Conservation (phyloP, 2,797 vertebrate species). For the Trichosurus vulpecula region DNA sequence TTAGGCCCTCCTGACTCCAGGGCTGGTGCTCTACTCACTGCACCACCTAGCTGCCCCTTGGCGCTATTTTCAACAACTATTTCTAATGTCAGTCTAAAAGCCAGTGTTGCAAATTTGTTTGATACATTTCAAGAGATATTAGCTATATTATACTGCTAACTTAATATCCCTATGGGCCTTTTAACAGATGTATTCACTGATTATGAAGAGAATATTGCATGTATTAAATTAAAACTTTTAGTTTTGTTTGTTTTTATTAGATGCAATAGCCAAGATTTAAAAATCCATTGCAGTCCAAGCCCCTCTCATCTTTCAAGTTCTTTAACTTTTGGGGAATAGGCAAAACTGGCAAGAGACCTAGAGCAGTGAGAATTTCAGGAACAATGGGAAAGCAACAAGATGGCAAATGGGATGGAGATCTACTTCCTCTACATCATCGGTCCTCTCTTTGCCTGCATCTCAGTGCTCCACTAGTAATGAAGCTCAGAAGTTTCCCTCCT, state of each 20-base stretch:
- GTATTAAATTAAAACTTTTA: conserved; percentile 57
- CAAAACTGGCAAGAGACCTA: not conserved
- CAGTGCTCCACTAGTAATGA: not conserved
- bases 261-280: conserved; percentile 56
- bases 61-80: conserved; percentile 55
- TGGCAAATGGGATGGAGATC: not conserved
- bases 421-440: not conserved
- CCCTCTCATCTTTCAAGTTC: not conserved
- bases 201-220: conserved; percentile 59
- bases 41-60: too few species aligned
- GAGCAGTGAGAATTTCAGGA: not conserved
- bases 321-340: not conserved
- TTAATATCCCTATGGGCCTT: conserved; percentile 73
- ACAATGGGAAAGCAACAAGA: not conserved
- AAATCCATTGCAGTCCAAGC: not conserved
- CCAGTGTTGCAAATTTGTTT: conserved; percentile 79
- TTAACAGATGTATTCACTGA: conserved; percentile 69
- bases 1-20: too few species aligned
- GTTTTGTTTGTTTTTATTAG: conserved; percentile 58
- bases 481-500: not conserved
- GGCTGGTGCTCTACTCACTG: too few species aligned
- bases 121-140: conserved; percentile 77
- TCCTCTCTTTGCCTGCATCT: not conserved
- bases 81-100: conserved; percentile 72
- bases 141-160: conserved; percentile 72